Conservation (phyloP, 2,113 vertebrate genomes). For the Beaufortia kweichowensis region DNA sequence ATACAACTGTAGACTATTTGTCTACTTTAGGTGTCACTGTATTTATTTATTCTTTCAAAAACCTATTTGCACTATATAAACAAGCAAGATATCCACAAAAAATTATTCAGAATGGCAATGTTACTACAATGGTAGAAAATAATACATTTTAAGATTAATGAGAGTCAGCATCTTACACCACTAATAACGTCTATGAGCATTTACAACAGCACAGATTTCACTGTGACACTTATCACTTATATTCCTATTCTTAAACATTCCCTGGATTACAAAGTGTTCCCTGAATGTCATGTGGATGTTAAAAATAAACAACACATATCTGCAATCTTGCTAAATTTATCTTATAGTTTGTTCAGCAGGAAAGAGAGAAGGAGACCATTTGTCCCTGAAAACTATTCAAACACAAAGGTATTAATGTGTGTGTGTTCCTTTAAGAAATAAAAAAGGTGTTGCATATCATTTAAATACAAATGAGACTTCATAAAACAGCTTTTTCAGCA, state of each 20-base stretch:
- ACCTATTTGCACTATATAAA: too few relatives aligned
- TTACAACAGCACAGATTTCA: too few relatives aligned
- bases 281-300: background rate
- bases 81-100: too few relatives aligned
- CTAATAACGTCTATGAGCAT: too few relatives aligned
- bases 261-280: background rate
- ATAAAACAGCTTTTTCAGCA: background rate
- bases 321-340: background rate
- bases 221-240: too few relatives aligned
- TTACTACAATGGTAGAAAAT: too few relatives aligned
- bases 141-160: too few relatives aligned
- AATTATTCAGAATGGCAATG: too few relatives aligned
- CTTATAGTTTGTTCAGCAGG: background rate
- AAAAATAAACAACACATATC: background rate
- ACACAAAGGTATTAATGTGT: background rate
- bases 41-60: too few relatives aligned
- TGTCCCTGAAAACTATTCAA: background rate
- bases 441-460: background rate
- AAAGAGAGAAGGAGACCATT: background rate
- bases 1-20: too few relatives aligned
- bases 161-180: too few relatives aligned
- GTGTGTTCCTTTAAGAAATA: background rate
- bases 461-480: constrained; percentile 26
- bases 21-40: too few relatives aligned
- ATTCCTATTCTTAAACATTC: background rate